A percentile compares a stretch with the other conserved stretches of the same genome.
Conservation (phyloP, 2,797 vertebrate genomes). For the Lindbergichthys nudifrons region DNA sequence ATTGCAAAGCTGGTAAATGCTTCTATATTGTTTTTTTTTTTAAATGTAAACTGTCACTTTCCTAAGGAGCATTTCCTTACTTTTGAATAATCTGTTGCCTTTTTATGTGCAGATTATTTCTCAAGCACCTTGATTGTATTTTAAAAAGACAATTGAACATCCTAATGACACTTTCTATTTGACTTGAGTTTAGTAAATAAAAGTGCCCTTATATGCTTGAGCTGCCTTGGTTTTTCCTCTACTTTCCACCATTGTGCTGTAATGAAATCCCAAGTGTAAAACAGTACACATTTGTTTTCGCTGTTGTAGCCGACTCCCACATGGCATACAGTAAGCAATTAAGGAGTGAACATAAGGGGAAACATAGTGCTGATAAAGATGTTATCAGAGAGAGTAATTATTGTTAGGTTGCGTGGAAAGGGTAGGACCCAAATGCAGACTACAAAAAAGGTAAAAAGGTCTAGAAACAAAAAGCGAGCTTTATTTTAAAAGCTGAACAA, state of each 20-base stretch:
- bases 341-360: constrained; percentile 3
- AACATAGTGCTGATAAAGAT: constrained; percentile 9
- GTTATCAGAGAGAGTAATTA: constrained; percentile 26
- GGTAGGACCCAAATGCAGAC: too few relatives aligned
- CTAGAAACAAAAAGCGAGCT: too few relatives aligned
- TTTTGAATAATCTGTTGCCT: constrained; percentile 16
- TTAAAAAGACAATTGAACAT: constrained; percentile 20
- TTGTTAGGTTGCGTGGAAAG: too few relatives aligned
- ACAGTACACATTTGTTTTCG: background rate
- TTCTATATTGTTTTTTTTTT: constrained; percentile 25
- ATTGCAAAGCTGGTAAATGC: constrained; percentile 8
- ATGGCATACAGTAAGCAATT: background rate
- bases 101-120: constrained; percentile 21
- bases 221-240: background rate
- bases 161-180: constrained; percentile 15
- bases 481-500: too few relatives aligned
- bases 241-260: background rate
- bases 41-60: constrained; percentile 24
- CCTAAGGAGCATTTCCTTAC: background rate
- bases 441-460: too few relatives aligned
- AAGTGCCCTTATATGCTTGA: constrained; percentile 20
- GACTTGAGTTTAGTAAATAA: constrained; percentile 45
- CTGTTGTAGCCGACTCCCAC: constrained; percentile 12
- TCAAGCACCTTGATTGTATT: constrained; percentile 20
- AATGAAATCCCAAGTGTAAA: constrained; percentile 14